Evolutionary conservation across 2,113 vertebrate species (phyloP).

Genomic region (Pterophyllum scalare): DNA sequence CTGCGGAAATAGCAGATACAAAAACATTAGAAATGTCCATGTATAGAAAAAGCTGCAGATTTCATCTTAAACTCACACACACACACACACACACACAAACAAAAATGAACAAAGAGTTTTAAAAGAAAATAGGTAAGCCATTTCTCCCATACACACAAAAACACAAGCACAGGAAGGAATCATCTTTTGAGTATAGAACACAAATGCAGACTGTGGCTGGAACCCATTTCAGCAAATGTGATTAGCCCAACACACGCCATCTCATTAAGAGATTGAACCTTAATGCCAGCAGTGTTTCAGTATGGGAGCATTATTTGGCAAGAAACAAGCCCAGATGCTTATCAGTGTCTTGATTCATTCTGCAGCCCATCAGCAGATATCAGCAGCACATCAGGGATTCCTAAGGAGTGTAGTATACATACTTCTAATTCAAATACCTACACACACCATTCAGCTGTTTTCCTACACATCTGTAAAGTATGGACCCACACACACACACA

Average conservation of each 20-base stretch:
- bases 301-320: slow-evolving; percentile 58
- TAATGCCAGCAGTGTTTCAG: slow-evolving; percentile 63
- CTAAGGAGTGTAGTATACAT: background rate
- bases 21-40: background rate
- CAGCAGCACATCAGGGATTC: slow-evolving; percentile 12
- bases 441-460: background rate
- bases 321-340: slow-evolving; percentile 41
- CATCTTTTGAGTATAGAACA: slow-evolving; percentile 25
- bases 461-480: background rate
- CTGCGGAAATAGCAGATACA: background rate
- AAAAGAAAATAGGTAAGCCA: background rate
- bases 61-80: background rate
- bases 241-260: slow-evolving; percentile 68
- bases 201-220: slow-evolving; percentile 56
- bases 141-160: background rate
- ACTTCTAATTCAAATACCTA: background rate
- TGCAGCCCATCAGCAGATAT: slow-evolving; percentile 22
- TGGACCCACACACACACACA: slow-evolving; percentile 1
- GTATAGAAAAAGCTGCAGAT: background rate
- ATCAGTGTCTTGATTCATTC: slow-evolving; percentile 38
- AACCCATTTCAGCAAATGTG: slow-evolving; percentile 66
- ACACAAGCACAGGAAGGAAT: slow-evolving; percentile 12
- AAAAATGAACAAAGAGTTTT: background rate
- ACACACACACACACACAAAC: no score
- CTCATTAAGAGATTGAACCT: slow-evolving; percentile 66